Conservation (phyloP, 2,888 invertebrate genomes). For the Cheilosia urbana region DNA sequence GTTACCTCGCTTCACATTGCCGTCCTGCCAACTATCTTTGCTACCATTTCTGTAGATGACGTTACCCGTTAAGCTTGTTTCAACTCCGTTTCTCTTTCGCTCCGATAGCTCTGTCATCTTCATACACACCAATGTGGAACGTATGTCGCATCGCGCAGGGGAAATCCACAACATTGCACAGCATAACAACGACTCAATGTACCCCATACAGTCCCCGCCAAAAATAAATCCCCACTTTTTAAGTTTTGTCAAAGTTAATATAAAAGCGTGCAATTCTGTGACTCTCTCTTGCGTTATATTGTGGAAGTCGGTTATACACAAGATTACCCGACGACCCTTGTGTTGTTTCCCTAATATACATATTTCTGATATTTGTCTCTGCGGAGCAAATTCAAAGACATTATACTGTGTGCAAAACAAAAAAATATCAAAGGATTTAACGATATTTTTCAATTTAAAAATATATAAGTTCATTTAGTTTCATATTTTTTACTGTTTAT, state of each 20-base stretch:
- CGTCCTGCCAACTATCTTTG: slow-evolving; percentile 11
- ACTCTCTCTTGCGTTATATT: slow-evolving; percentile 79
- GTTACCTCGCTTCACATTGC: slow-evolving; percentile 9
- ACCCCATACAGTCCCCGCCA: slow-evolving; percentile 69
- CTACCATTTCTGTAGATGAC: slow-evolving; percentile 60
- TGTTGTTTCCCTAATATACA: slow-evolving; percentile 54
- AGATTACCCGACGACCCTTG: slow-evolving; percentile 77
- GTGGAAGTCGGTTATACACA: slow-evolving; percentile 78
- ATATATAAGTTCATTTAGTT: slow-evolving; percentile 25
- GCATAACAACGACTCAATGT: slow-evolving; percentile 13
- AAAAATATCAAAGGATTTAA: slow-evolving; percentile 9
- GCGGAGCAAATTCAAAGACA: slow-evolving; percentile 43
- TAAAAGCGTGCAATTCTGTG: slow-evolving; percentile 78
- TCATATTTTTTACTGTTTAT: slow-evolving; percentile 28
- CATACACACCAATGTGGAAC: slow-evolving; percentile 42
- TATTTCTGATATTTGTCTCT: slow-evolving; percentile 25
- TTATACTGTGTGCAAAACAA: slow-evolving; percentile 31
- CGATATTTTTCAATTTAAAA: slow-evolving; percentile 19
- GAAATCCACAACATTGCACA: slow-evolving; percentile 33
- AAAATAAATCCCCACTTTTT: slow-evolving; percentile 74
- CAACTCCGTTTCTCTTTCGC: slow-evolving; percentile 25
- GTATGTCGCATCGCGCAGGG: slow-evolving; percentile 40
- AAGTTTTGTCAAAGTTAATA: slow-evolving; percentile 77
- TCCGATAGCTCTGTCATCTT: slow-evolving; percentile 54
- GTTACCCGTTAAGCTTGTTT: slow-evolving; percentile 49